A percentile compares a stretch with the other conserved stretches of the same genome.
phyloP scores from a whole-genome alignment of 2,113 vertebrate genomes.

The Charadrius vociferus region DNA sequence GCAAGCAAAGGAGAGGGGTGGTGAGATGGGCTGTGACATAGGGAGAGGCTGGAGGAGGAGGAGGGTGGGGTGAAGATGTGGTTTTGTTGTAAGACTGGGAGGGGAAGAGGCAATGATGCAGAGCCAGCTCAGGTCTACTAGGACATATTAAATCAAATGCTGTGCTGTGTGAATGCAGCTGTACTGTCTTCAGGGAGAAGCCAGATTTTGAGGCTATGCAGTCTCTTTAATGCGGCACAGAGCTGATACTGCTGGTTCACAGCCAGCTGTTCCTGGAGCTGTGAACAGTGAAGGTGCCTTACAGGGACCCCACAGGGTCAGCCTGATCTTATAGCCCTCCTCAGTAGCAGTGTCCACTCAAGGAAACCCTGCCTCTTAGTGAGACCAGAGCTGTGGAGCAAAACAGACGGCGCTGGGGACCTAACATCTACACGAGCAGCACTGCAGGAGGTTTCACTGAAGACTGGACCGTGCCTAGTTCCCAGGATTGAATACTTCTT shows the following conservation, averaged over 20 bases:
- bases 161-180: neutral
- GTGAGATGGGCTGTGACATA: neutral
- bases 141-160: neutral
- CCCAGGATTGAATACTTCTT: neutral
- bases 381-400: neutral
- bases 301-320: neutral
- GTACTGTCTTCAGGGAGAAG: neutral
- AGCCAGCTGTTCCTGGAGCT: neutral
- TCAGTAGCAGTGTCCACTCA: neutral
- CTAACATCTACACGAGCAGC: neutral
- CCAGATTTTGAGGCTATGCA: neutral
- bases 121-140: neutral
- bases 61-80: neutral
- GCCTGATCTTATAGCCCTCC: neutral
- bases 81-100: neutral
- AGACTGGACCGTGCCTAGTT: neutral
- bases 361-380: neutral
- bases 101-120: neutral
- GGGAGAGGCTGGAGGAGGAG: neutral
- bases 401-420: neutral
- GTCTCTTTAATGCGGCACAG: neutral
- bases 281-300: neutral
- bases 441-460: neutral
- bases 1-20: neutral
- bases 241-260: neutral